phyloP scores from a whole-genome alignment of 2,797 vertebrate genomes.

The Gallirallus australis region DNA sequence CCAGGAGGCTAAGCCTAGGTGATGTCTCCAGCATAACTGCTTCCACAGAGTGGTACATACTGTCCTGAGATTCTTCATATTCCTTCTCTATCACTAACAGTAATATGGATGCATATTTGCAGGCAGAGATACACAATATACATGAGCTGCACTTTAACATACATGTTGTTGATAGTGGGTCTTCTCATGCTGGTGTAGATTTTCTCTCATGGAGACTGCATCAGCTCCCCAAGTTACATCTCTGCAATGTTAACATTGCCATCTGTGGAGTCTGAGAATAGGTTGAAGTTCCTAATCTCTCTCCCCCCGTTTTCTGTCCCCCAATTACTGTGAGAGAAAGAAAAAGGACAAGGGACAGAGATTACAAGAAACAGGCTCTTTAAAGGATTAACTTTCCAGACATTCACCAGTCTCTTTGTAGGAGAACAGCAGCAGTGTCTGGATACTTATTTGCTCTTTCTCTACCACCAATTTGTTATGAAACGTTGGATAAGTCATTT shows the following conservation, averaged over 20 bases:
- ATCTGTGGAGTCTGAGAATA: background rate
- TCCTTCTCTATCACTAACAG: background rate
- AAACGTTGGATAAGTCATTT: background rate
- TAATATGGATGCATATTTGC: background rate
- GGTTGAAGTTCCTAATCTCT: background rate
- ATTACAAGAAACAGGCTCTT: background rate
- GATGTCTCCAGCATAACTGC: background rate
- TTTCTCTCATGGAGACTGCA: background rate
- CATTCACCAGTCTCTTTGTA: background rate
- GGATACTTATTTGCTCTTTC: fast-evolving
- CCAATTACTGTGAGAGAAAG: background rate
- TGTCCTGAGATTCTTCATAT: background rate
- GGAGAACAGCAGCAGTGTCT: background rate
- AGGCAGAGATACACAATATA: background rate
- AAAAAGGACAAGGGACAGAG: background rate
- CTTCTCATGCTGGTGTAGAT: fast-evolving
- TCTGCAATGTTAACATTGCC: background rate
- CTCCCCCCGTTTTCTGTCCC: background rate
- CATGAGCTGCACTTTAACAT: background rate
- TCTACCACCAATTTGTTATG: background rate
- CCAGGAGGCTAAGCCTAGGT: background rate
- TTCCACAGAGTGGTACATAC: background rate
- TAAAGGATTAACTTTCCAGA: background rate
- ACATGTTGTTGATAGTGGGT: background rate
- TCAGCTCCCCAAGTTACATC: background rate